Evolutionary conservation across 2,888 invertebrate species (phyloP), one percentile per base, ranked within the genome.

Genomic region (Gordius sp.): DNA sequence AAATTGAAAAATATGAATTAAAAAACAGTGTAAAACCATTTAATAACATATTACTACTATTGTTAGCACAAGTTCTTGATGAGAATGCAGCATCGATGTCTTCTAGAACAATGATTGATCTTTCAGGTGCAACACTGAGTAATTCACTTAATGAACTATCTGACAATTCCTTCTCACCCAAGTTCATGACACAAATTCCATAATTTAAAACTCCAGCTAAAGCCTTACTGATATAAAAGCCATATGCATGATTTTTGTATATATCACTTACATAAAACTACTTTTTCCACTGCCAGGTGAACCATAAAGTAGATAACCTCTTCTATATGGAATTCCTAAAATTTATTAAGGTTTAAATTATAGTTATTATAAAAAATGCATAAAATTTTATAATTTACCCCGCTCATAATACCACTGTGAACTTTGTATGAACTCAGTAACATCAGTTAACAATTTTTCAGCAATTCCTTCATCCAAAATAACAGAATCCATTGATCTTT

Each of bases 281-380:
- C 86, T 86, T 73, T 93, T 93, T 4, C 91, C 91, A 72, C 91
- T 91, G 1, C 93, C 97, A 1, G 97, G 97, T 1, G 97, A 97
- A 0, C 97, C 97, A 69, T 91, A 73, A 1, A 99, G 72, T 55
- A 99, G 74, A 70, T 97, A 99, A 0, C 97, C 97, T 72, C 87
- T 73, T 64, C 87, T 74, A 66, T 89, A 89, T 1, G 87, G 87
- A 62, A 87, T 83, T 65, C 75, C 76, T n/a, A n/a, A n/a, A n/a
- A n/a, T n/a, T n/a, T n/a, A n/a, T n/a, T n/a, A n/a, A n/a, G n/a
- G n/a, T n/a, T n/a, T n/a, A n/a, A n/a, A n/a, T n/a, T n/a, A n/a
- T n/a, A n/a, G n/a, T n/a, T n/a, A n/a, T n/a, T n/a, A n/a, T n/a
- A n/a, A n/a, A n/a, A n/a, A n/a, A n/a, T n/a, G n/a, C n/a, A n/a